These are phyloP conservation scores for Riparia riparia DNA, from an alignment of 2,113 vertebrate genomes.

Conservation along the genomic window DNA sequence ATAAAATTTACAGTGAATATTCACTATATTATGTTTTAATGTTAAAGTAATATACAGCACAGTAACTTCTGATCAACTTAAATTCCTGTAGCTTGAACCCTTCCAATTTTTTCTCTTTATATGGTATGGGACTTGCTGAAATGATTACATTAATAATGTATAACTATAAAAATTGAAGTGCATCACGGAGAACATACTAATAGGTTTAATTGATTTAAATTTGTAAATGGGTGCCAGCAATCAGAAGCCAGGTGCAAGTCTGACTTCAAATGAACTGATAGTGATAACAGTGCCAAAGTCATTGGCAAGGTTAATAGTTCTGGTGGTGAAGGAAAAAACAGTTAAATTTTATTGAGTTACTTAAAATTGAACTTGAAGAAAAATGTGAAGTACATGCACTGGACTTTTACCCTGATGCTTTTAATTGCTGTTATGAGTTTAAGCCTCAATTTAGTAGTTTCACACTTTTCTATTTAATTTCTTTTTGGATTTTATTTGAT, in stretches of 20 bases:
- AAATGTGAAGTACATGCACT: background rate
- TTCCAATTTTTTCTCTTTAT: conserved; percentile 50
- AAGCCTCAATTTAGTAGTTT: background rate
- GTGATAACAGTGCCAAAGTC: conserved; percentile 15
- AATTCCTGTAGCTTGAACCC: conserved; percentile 2
- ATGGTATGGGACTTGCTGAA: background rate
- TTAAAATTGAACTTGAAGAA: conserved; percentile 29
- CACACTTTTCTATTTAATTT: background rate
- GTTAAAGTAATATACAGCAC: conserved; percentile 40
- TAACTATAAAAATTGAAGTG: conserved; percentile 72
- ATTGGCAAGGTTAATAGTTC: conserved; percentile 44
- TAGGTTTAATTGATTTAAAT: conserved; percentile 75
- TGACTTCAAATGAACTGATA: conserved; percentile 58
- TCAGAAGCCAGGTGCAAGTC: conserved; percentile 67
- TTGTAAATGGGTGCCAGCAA: conserved; percentile 69
- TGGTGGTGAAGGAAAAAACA: conserved; percentile 6
- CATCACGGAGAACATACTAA: conserved; percentile 63
- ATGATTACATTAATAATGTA: conserved; percentile 83
- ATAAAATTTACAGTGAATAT: conserved; percentile 30
- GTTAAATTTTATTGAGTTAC: background rate
- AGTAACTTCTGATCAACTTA: conserved; percentile 38
- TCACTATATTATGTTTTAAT: conserved; percentile 55
- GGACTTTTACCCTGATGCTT: background rate
- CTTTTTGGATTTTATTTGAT: background rate
- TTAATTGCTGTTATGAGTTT: background rate